phyloP scores from a whole-genome alignment of 2,888 invertebrate species.

The Amaurobius ferox region DNA sequence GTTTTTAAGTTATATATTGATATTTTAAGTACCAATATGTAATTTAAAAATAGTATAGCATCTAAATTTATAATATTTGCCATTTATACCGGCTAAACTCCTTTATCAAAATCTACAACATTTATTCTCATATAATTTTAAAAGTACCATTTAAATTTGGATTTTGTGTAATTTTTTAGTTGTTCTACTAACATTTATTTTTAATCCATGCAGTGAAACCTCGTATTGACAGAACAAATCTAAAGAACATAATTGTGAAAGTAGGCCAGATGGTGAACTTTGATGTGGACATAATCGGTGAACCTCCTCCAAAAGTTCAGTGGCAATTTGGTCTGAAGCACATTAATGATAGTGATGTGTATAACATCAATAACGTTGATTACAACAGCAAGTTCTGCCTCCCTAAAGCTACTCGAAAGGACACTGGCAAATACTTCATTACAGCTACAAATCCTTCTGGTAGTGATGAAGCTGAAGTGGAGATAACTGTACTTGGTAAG shows the following conservation, averaged over 20 bases:
- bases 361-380: conserved; percentile 85
- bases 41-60: too few relatives aligned
- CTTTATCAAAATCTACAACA: too few relatives aligned
- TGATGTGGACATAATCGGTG: conserved; percentile 96
- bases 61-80: too few relatives aligned
- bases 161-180: too few relatives aligned
- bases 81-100: too few relatives aligned
- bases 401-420: conserved; percentile 89
- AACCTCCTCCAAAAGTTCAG: conserved; percentile 94
- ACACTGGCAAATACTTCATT: conserved; percentile 95
- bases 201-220: conserved; percentile 85
- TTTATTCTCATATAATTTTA: too few relatives aligned
- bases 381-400: conserved; percentile 93
- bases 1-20: too few relatives aligned
- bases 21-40: too few relatives aligned
- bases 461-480: conserved; percentile 77
- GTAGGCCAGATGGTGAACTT: conserved; percentile 95
- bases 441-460: conserved; percentile 95
- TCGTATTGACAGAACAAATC: conserved; percentile 91
- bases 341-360: conserved; percentile 47
- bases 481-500: conserved; percentile 77
- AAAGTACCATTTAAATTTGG: too few relatives aligned
- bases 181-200: too few relatives aligned
- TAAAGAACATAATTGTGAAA: conserved; percentile 93
- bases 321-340: conserved; percentile 81